Percentiles rank a stretch among this genome's conserved stretches.
phyloP scores from a whole-genome alignment of 2,113 vertebrate genomes.

The Leptobrachium leishanense region DNA sequence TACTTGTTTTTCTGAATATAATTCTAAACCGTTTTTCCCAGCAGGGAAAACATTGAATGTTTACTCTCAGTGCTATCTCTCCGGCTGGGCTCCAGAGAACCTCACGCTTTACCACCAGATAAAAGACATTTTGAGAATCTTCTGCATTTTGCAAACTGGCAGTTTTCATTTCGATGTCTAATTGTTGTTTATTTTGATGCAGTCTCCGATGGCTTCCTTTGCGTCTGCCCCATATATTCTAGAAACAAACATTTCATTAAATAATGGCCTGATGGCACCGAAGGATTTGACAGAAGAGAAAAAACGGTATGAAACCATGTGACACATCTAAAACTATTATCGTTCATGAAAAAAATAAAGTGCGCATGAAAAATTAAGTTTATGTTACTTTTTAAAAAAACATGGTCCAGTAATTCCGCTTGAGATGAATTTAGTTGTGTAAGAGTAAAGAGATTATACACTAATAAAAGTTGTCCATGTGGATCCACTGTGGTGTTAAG shows the following conservation, averaged over 20 bases:
- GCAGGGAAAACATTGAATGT: background rate
- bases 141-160: conserved; percentile 16
- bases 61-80: background rate
- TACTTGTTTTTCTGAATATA: background rate
- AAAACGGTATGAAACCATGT: conserved; percentile 13
- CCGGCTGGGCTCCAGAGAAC: background rate
- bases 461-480: too few species aligned
- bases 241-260: conserved; percentile 32
- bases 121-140: background rate
- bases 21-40: background rate
- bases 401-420: too few species aligned
- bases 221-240: background rate
- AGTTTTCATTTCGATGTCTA: conserved; percentile 31
- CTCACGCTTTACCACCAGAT: background rate
- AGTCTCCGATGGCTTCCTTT: conserved; percentile 28
- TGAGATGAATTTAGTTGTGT: too few species aligned
- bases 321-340: background rate
- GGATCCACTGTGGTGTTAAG: too few species aligned
- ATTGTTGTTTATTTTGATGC: conserved; percentile 39
- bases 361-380: too few species aligned
- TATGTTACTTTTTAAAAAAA: too few species aligned
- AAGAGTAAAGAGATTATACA: too few species aligned
- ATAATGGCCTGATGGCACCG: conserved; percentile 22
- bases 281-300: conserved; percentile 7
- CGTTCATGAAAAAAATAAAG: too few species aligned